Percentiles rank a stretch among this genome's conserved stretches.
phyloP scores from a whole-genome alignment of 2,113 vertebrate genomes.

The Pampusana beccarii region DNA sequence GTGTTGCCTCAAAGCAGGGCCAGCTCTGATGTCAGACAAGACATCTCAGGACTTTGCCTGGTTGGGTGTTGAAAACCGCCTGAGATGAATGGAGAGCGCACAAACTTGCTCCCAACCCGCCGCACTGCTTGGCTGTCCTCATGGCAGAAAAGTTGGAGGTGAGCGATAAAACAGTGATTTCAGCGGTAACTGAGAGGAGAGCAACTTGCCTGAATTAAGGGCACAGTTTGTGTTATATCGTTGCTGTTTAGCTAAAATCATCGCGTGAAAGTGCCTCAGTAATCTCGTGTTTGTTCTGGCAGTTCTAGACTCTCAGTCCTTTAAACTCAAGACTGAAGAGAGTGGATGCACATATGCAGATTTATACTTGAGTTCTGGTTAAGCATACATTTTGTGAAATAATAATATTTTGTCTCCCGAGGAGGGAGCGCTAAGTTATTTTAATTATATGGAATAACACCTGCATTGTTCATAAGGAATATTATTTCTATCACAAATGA shows the following conservation, averaged over 20 bases:
- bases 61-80: background rate
- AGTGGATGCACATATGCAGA: background rate
- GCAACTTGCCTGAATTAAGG: background rate
- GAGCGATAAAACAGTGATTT: background rate
- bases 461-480: background rate
- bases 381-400: background rate
- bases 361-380: background rate
- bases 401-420: background rate
- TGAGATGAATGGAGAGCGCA: background rate
- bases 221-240: background rate
- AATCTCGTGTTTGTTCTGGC: background rate
- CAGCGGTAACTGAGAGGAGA: background rate
- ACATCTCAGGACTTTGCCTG: background rate
- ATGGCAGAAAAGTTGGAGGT: background rate
- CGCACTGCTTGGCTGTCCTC: background rate
- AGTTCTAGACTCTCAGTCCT: background rate
- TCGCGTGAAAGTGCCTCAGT: background rate
- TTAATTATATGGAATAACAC: background rate
- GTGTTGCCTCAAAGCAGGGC: background rate
- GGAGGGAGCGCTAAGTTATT: background rate
- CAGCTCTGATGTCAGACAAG: background rate
- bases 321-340: background rate
- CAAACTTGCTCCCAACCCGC: fast-evolving
- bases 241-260: background rate
- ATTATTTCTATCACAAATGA: background rate